phyloP scores from a whole-genome alignment of 1,140 invertebrate species.

The Apis dorsata region DNA sequence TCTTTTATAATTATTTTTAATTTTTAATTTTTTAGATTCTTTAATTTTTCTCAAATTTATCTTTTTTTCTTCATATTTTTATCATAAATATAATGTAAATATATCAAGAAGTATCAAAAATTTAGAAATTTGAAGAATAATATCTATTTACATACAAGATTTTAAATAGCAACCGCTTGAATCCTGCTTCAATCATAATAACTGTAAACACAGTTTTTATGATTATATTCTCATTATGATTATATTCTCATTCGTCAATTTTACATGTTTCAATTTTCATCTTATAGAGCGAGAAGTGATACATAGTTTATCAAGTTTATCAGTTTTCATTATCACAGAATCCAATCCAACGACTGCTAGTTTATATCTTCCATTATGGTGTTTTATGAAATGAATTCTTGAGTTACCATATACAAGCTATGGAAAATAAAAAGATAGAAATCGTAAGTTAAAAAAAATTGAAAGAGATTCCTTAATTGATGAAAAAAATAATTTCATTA shows the following conservation, averaged over 20 bases:
- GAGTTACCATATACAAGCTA: too few relatives aligned
- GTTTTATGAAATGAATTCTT: not conserved
- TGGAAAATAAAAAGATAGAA: not conserved
- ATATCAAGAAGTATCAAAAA: not conserved
- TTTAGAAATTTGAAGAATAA: not conserved
- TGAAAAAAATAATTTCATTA: not conserved
- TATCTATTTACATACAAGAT: constrained; percentile 38
- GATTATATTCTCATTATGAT: too few relatives aligned
- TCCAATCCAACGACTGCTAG: not conserved
- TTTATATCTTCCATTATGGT: not conserved
- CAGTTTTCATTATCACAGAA: constrained; percentile 2
- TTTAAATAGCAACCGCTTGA: constrained; percentile 59
- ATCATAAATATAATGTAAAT: not conserved
- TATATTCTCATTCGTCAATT: constrained; percentile 27
- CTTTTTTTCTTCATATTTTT: not conserved
- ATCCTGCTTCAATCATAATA: constrained; percentile 41
- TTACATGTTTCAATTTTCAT: constrained; percentile 22
- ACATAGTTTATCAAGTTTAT: not conserved
- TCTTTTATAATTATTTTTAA: not conserved
- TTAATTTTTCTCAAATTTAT: not conserved
- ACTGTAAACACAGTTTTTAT: constrained; percentile 23
- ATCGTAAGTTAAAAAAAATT: not conserved
- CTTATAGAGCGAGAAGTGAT: not conserved
- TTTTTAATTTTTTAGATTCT: not conserved
- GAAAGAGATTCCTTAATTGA: too few relatives aligned